Base-by-base conservation (phyloP, 2,888 invertebrate genomes). In the Drosophila robusta region DNA sequence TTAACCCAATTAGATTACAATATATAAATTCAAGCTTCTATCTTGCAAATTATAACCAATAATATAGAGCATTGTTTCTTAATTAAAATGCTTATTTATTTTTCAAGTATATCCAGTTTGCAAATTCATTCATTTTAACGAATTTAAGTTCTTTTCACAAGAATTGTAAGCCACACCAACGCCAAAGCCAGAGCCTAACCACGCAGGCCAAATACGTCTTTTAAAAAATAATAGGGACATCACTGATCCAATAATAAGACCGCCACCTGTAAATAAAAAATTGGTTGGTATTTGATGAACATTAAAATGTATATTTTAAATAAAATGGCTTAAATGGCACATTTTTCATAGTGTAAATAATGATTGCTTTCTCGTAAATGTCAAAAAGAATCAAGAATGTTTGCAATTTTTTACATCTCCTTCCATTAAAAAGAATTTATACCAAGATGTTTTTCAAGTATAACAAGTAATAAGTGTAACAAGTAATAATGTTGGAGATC, bases 141-240 rank as follows among this genome's bases (percentile, higher is more conserved):
- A 83, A 55, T 86, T 91, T 52, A 91, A 65, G 26, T 88, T 89
- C 34, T 82, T 80, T 73, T 91, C 90, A 71, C 91, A 91, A 64
- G 85, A 82, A 58, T 82, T 89, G 46, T 91, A 91, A 1, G 97
- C 98, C 93, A 97, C 95, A 51, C 99, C 99, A 85, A 98, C 93
- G 39, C 98, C 99, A 91, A 97, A 95, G 56, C 98, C 98, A 76
- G 96, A 94, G 38, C 98, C 98, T 66, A 97, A 94, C 89, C 97
- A 94, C 29, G 98, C 93, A 1, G 98, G 98, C 98, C 98, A 98
- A 88, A 95, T 93, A 92, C 95, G 94, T 90, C 96, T 93, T 91
- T 95, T 95, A 87, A 98, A 95, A 90, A 98, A 95, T 54, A 98
- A 92, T 51, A 97, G 89, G 2, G 98, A 98, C 86, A 97, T 94